phyloP scores from a whole-genome alignment of 2,113 vertebrate genomes.

The Callocephalon fimbriatum region DNA sequence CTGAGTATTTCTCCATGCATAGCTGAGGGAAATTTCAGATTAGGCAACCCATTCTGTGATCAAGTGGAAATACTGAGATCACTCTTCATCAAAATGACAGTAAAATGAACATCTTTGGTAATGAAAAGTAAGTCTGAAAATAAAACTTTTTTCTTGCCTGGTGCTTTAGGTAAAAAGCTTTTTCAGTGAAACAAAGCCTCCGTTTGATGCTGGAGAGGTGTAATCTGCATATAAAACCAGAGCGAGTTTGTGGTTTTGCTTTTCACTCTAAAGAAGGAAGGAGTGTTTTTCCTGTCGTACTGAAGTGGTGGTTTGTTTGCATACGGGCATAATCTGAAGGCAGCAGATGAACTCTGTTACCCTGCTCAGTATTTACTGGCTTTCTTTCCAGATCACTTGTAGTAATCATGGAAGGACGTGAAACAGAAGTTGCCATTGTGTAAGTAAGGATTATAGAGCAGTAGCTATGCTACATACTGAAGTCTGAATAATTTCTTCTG shows the following conservation, averaged over 20 bases:
- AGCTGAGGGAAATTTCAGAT: not conserved
- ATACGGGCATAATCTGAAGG: not conserved
- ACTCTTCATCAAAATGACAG: not conserved
- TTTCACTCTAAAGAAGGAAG: not conserved
- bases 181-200: not conserved
- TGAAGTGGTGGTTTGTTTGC: not conserved
- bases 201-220: rapidly evolving
- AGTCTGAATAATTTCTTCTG: not conserved
- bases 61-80: not conserved
- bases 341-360: not conserved
- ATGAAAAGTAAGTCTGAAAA: not conserved
- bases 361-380: rapidly evolving
- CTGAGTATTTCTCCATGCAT: not conserved
- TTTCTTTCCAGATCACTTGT: not conserved
- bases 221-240: not conserved
- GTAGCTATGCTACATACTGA: not conserved
- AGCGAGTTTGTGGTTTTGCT: not conserved
- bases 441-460: not conserved
- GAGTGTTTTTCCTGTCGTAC: not conserved
- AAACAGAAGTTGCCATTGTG: not conserved
- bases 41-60: not conserved
- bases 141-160: not conserved
- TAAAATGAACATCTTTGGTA: not conserved
- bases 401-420: rapidly evolving
- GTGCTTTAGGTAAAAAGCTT: not conserved